phyloP scores from a whole-genome alignment of 2,888 invertebrate species.

The Erannis defoliaria region DNA sequence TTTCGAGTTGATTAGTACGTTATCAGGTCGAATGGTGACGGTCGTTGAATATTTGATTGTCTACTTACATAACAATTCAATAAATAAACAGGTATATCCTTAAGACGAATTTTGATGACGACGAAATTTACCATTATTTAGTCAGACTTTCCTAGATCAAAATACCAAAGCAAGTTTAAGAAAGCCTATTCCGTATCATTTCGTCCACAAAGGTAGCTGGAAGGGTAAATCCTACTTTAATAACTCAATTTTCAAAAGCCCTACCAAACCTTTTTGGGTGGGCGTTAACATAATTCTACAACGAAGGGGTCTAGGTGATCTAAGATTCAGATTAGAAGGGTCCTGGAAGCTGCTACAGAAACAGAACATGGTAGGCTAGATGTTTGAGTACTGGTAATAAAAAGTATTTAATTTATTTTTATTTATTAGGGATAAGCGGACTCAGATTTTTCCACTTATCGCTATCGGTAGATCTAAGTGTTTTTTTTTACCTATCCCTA shows the following conservation, averaged over 20 bases:
- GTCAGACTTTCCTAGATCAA: background rate
- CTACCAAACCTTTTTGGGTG: conserved; percentile 4
- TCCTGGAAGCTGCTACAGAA: background rate
- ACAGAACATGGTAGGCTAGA: conserved; percentile 1
- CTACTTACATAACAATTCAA: too few species aligned
- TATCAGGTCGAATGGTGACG: too few species aligned
- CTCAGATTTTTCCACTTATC: too few species aligned
- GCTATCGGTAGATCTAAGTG: too few species aligned
- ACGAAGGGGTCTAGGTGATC: conserved; percentile 4
- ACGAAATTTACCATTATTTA: background rate
- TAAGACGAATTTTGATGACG: too few species aligned
- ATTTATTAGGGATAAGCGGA: too few species aligned
- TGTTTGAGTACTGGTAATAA: background rate
- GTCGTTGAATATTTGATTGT: too few species aligned
- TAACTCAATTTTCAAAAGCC: conserved; percentile 17
- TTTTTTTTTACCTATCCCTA: too few species aligned
- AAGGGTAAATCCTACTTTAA: conserved; percentile 12
- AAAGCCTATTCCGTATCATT: conserved; percentile 7
- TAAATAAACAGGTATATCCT: too few species aligned
- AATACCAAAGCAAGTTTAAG: background rate
- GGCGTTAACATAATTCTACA: conserved; percentile 20
- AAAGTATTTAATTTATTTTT: background rate
- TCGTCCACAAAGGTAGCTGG: conserved; percentile 6
- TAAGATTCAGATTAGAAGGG: conserved; percentile 13
- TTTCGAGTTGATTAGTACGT: too few species aligned